Percentiles rank a stretch among this genome's conserved stretches.
phyloP scores from a whole-genome alignment of 2,113 vertebrate species.

The Paradoxurus hermaphroditus region DNA sequence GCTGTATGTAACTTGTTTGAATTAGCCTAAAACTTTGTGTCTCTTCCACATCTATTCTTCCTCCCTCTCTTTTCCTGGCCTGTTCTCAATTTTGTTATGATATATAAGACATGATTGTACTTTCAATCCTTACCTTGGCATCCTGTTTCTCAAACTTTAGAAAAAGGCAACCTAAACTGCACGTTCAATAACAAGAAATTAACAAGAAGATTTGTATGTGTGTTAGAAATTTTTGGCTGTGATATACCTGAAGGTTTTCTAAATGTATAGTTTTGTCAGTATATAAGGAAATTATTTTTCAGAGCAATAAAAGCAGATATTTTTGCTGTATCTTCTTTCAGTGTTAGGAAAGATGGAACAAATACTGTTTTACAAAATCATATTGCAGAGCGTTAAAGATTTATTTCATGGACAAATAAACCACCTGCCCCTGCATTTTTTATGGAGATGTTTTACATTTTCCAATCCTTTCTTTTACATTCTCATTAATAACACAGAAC shows the following conservation, averaged over 20 bases:
- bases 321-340: not conserved
- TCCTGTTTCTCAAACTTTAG: not conserved
- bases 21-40: not conserved
- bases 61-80: not conserved
- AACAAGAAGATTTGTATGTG: not conserved
- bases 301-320: not conserved
- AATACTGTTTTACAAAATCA: conserved; percentile 24
- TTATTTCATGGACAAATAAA: conserved; percentile 57
- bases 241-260: not conserved
- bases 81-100: not conserved
- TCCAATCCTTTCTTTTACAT: conserved; percentile 32
- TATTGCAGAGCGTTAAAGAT: conserved; percentile 37
- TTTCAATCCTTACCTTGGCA: not conserved
- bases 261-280: not conserved
- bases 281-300: not conserved
- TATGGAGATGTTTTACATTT: conserved; percentile 46
- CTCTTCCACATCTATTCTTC: not conserved
- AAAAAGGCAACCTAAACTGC: not conserved
- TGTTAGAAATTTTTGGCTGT: not conserved
- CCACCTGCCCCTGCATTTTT: conserved; percentile 8
- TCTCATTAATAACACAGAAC: conserved; percentile 55
- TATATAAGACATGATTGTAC: not conserved
- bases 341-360: not conserved
- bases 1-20: not conserved
- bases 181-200: not conserved